Percentiles rank a stretch among this genome's conserved stretches.
These are phyloP conservation scores for Lepisosteus oculatus DNA, from an alignment of 2,113 vertebrate genomes.

Conservation along the genomic window DNA sequence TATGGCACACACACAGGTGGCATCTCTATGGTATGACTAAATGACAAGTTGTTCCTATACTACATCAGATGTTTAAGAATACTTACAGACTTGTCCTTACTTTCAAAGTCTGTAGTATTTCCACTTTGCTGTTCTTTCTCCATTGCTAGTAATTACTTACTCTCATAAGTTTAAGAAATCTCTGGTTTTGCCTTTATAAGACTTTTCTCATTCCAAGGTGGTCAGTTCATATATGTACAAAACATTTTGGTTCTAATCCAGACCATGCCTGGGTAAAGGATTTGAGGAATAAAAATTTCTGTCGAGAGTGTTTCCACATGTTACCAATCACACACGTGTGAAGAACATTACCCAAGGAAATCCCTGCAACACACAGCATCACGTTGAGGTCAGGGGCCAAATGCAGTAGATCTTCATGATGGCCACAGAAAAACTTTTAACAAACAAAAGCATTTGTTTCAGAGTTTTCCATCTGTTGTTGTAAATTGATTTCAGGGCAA, in stretches of 20 bases:
- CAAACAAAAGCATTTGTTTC: constrained; percentile 48
- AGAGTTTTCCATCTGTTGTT: constrained; percentile 67
- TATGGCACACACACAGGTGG: too few species aligned
- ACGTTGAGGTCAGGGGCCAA: constrained; percentile 64
- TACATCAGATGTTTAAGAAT: too few species aligned
- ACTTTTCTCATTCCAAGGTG: too few species aligned
- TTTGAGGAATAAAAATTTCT: not conserved
- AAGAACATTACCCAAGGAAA: constrained; percentile 59
- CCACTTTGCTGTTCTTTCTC: too few species aligned
- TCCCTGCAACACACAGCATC: constrained; percentile 49
- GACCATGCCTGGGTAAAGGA: not conserved
- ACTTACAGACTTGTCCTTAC: too few species aligned
- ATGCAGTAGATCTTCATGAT: constrained; percentile 25
- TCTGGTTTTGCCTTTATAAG: too few species aligned
- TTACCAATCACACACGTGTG: constrained; percentile 57
- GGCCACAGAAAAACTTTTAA: constrained; percentile 55
- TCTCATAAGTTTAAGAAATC: too few species aligned
- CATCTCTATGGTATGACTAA: too few species aligned
- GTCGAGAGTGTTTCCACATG: constrained; percentile 55
- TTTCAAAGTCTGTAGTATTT: too few species aligned
- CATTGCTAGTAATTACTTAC: too few species aligned
- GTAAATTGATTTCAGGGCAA: constrained; percentile 39
- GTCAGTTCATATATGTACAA: not conserved
- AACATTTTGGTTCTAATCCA: not conserved
- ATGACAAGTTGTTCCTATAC: too few species aligned